phyloP scores from a whole-genome alignment of 2,113 vertebrate genomes.

The Marmota flaviventris region DNA sequence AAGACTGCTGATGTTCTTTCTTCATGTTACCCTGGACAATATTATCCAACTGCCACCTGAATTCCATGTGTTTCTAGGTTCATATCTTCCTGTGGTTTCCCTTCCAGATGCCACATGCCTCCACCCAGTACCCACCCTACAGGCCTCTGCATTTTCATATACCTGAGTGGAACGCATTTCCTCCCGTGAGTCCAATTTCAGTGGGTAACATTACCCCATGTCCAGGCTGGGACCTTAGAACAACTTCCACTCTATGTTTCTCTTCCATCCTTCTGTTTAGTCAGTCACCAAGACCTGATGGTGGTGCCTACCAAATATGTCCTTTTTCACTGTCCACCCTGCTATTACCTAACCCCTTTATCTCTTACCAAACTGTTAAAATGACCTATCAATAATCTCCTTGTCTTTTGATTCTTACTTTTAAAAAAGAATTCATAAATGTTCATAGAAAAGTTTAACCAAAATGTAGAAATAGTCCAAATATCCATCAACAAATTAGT shows the following conservation, averaged over 20 bases:
- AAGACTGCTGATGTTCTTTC: neutral
- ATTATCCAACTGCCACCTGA: neutral
- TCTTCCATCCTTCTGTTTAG: neutral
- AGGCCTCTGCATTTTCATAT: neutral
- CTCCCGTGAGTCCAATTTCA: neutral
- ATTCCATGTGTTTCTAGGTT: neutral
- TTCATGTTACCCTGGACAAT: neutral
- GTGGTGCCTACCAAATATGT: neutral
- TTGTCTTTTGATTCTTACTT: neutral
- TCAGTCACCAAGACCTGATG: neutral
- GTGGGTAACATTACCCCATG: neutral
- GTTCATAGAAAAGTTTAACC: neutral
- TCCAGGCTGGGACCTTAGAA: neutral
- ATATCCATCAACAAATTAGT: neutral
- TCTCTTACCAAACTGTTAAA: neutral
- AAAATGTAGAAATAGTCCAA: neutral
- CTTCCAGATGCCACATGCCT: neutral
- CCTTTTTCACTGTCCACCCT: neutral
- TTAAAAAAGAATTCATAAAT: neutral
- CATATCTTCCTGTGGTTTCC: neutral
- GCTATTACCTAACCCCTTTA: neutral
- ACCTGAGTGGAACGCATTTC: neutral
- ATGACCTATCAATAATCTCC: neutral
- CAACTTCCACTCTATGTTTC: neutral
- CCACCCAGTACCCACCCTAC: neutral